Conservation (phyloP, 2,113 vertebrate species). For the Leucoraja erinaceus region DNA sequence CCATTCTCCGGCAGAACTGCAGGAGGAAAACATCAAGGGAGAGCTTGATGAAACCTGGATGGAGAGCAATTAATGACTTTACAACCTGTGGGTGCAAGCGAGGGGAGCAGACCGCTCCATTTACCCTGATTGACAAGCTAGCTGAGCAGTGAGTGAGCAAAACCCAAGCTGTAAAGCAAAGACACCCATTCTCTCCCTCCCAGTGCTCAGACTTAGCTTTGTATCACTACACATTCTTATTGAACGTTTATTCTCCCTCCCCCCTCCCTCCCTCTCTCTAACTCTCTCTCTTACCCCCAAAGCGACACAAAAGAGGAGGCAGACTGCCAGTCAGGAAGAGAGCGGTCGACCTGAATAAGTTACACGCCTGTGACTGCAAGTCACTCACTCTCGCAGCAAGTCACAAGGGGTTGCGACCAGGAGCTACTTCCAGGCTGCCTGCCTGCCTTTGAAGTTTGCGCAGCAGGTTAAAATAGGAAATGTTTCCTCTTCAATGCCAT, state of each 20-base stretch:
- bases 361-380: neutral
- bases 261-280: neutral
- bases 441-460: conserved; percentile 8
- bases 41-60: conserved; percentile 43
- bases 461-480: conserved; percentile 32
- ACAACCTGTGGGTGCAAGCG: conserved; percentile 55
- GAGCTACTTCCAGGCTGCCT: neutral
- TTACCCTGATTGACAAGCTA: conserved; percentile 42
- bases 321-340: neutral
- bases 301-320: conserved; percentile 21
- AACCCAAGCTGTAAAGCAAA: conserved; percentile 30
- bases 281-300: neutral
- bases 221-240: neutral
- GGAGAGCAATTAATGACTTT: conserved; percentile 56
- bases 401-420: conserved; percentile 9
- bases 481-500: neutral
- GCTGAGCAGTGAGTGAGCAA: neutral
- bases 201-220: neutral
- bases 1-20: conserved; percentile 42
- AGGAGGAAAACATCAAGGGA: conserved; percentile 43
- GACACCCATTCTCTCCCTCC: neutral
- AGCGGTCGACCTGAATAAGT: conserved; percentile 20
- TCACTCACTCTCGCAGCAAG: neutral
- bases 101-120: conserved; percentile 43
- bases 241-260: neutral